phyloP scores from a whole-genome alignment of 2,113 vertebrate species.

The Porphyrio hochstetteri region DNA sequence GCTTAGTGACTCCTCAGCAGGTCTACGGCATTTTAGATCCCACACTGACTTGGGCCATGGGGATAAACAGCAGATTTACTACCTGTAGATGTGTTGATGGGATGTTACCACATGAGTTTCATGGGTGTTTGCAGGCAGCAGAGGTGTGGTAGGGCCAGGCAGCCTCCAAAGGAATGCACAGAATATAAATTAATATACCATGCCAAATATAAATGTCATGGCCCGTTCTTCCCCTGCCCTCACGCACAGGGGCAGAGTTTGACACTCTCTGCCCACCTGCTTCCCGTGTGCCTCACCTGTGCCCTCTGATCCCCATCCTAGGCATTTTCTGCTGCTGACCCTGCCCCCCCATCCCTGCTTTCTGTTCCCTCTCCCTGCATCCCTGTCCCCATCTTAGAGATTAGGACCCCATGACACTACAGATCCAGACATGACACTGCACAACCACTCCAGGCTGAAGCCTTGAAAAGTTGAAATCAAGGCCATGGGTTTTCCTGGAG shows the following conservation, averaged over 20 bases:
- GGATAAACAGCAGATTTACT: not conserved
- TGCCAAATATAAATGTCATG: rapidly evolving
- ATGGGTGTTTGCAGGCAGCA: not conserved
- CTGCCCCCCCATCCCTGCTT: not conserved
- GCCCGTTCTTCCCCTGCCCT: not conserved
- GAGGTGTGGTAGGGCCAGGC: not conserved
- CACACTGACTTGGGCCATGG: not conserved
- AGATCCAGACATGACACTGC: not conserved
- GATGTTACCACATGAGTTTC: not conserved
- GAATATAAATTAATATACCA: not conserved
- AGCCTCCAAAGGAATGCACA: not conserved
- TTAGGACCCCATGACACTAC: rapidly evolving
- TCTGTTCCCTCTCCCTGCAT: not conserved
- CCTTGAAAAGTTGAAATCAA: no score
- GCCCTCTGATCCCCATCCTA: not conserved
- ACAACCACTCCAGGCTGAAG: not conserved
- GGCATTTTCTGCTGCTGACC: not conserved
- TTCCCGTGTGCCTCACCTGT: not conserved
- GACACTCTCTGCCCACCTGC: not conserved
- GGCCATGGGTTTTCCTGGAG: not conserved
- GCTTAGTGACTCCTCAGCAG: not conserved
- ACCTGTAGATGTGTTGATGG: not conserved
- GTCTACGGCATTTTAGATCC: not conserved
- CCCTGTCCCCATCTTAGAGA: not conserved
- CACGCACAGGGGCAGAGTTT: rapidly evolving